Evolutionary conservation across 2,888 invertebrate genomes (phyloP), one percentile per base, ranked within the genome.

Genomic region (Coenonympha arcania): DNA sequence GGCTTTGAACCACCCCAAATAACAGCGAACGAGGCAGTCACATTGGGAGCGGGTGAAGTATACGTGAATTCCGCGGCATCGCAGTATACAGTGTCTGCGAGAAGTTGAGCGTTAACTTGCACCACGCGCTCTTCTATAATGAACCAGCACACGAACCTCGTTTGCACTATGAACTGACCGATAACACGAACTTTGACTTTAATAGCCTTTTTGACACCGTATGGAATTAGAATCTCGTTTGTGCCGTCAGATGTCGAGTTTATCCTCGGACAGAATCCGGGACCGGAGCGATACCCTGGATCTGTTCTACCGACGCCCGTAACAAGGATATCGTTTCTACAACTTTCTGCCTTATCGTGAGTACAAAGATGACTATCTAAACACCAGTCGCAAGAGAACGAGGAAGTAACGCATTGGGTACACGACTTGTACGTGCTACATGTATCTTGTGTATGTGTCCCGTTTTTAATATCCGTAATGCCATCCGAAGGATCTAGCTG

Each of bases 311-410:
- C 95, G 54, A 96, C 92, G 41, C 96, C 96, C 33, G 95, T 96
- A 37, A 96, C 95, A 54, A 96, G 88, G 64, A 96, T 95, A 74
- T 96, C 96, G 76, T 96, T 95, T 52, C 95, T 89, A 77, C 97
- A 98, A 77, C 96, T 95, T 79, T 97, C 95, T 6, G 96, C 96
- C 0, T 96, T 95, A 71, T 97, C 95, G 69, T 97, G 96, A 1
- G 98, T 97, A 79, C 98, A 98, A 48, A 95, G 90, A 80, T 98
- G 97, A 8, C 95, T 95, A 72, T 96, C 95, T 18, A 98, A 96
- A 79, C 98, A 99, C 99, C 99, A 98, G 76, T 98, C 98, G 77
- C 99, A 99, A 0, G 98, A 98, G 76, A 98, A 99, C 47, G 93
- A 93, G 13, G 97, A 97, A 43, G 95, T 94, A n/a, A 98, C 98